phyloP scores from a whole-genome alignment of 2,113 vertebrate genomes.

The Mirounga angustirostris region DNA sequence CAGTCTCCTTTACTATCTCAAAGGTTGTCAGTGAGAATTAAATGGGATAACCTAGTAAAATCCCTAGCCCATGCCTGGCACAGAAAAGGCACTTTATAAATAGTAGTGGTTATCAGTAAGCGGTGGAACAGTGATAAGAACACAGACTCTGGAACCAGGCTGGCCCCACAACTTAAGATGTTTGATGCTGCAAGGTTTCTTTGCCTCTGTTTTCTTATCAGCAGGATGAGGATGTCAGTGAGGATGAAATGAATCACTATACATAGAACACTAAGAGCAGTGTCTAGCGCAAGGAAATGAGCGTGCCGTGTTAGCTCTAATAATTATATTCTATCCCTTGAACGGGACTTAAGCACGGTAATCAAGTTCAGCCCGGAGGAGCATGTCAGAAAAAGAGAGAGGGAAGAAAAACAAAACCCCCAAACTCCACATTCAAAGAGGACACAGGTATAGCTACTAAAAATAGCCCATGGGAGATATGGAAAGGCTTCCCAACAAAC shows the following conservation, averaged over 20 bases:
- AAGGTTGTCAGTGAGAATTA: constrained; percentile 31
- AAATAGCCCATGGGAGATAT: constrained; percentile 30
- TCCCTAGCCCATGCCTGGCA: background rate
- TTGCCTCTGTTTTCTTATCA: constrained; percentile 2
- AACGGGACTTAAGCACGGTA: background rate
- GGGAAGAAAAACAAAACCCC: background rate
- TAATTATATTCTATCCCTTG: constrained; percentile 43
- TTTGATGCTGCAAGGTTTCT: constrained; percentile 43
- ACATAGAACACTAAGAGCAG: constrained; percentile 46
- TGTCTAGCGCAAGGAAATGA: background rate
- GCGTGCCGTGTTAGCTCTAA: background rate
- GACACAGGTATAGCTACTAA: constrained; percentile 22
- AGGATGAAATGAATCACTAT: constrained; percentile 42
- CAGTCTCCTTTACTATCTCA: constrained; percentile 32
- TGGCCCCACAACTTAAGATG: background rate
- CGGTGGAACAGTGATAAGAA: constrained; percentile 33
- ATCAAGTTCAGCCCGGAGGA: constrained; percentile 22
- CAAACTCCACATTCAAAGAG: background rate
- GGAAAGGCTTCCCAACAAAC: constrained; percentile 27
- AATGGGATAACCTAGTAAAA: constrained; percentile 64
- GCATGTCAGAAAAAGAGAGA: background rate
- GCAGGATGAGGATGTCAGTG: constrained; percentile 13
- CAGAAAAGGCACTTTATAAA: constrained; percentile 62
- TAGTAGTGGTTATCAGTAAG: constrained; percentile 30
- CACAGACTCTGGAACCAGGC: constrained; percentile 17